phyloP scores from a whole-genome alignment of 2,113 vertebrate species.

The Tetraodon nigroviridis region DNA sequence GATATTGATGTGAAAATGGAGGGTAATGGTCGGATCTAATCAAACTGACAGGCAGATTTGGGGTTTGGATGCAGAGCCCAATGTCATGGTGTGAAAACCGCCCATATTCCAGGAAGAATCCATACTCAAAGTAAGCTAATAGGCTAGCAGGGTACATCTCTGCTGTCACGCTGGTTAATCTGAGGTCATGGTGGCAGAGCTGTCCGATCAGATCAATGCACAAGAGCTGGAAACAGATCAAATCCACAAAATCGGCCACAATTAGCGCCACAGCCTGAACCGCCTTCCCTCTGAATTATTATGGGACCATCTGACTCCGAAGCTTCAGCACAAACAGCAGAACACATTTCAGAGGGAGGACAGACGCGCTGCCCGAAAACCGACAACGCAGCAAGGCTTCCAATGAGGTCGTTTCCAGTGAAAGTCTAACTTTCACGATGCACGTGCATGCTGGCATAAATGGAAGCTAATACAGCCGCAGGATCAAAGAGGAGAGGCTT shows the following conservation, averaged over 20 bases:
- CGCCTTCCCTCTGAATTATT: slow-evolving; percentile 37
- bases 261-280: slow-evolving; percentile 37
- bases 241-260: slow-evolving; percentile 32
- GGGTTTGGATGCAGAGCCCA: slow-evolving; percentile 7
- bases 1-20: slow-evolving; percentile 54
- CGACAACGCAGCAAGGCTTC: slow-evolving; percentile 19
- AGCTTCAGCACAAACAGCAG: slow-evolving; percentile 19
- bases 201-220: slow-evolving; percentile 33
- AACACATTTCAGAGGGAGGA: slow-evolving; percentile 11
- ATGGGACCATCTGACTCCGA: slow-evolving; percentile 37
- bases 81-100: slow-evolving; percentile 35
- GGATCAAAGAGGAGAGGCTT: background rate
- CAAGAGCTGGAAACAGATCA: slow-evolving; percentile 45
- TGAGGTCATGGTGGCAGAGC: slow-evolving; percentile 34
- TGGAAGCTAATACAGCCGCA: background rate
- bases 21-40: slow-evolving; percentile 53
- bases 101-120: slow-evolving; percentile 47
- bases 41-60: slow-evolving; percentile 36
- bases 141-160: slow-evolving; percentile 21
- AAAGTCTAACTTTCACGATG: too few relatives aligned
- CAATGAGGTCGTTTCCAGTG: slow-evolving; percentile 16
- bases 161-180: slow-evolving; percentile 27
- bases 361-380: slow-evolving; percentile 14
- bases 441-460: background rate
- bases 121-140: slow-evolving; percentile 45